Percentiles rank a stretch among this genome's conserved stretches.
Conservation (phyloP, 2,113 vertebrate genomes). For the Boulengeromyrus knoepffleri region DNA sequence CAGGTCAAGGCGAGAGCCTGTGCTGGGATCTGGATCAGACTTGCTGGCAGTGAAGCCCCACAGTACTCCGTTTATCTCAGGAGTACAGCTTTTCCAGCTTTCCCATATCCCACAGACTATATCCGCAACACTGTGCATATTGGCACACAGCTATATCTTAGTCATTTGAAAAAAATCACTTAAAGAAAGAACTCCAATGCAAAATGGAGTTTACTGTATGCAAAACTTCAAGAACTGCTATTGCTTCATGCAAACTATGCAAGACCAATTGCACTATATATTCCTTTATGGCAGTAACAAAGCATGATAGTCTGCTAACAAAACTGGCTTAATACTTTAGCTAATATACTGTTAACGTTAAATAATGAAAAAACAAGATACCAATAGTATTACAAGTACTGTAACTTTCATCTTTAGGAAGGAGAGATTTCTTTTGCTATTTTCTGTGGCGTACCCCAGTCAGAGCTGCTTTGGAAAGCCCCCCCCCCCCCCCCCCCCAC, state of each 20-base stretch:
- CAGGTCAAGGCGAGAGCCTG: slow-evolving; percentile 49
- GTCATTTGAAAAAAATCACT: neutral
- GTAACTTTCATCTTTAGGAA: neutral
- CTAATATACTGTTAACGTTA: neutral
- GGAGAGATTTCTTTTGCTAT: neutral
- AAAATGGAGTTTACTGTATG: neutral
- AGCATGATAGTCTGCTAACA: neutral
- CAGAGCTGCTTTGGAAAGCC: neutral
- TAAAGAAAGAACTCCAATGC: neutral
- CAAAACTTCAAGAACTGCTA: neutral
- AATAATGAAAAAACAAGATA: neutral
- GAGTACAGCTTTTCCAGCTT: neutral
- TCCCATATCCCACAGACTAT: neutral
- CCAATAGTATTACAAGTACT: neutral
- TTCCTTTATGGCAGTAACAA: neutral
- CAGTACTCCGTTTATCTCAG: neutral
- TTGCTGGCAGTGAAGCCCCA: neutral
- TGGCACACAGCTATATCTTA: neutral
- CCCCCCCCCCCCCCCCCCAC: neutral
- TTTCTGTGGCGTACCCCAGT: neutral
- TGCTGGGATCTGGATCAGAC: slow-evolving; percentile 15
- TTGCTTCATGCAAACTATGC: neutral
- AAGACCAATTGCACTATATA: neutral
- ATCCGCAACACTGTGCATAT: neutral
- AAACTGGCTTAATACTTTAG: neutral